phyloP scores from a whole-genome alignment of 2,888 invertebrate species.

The Rapana venosa region DNA sequence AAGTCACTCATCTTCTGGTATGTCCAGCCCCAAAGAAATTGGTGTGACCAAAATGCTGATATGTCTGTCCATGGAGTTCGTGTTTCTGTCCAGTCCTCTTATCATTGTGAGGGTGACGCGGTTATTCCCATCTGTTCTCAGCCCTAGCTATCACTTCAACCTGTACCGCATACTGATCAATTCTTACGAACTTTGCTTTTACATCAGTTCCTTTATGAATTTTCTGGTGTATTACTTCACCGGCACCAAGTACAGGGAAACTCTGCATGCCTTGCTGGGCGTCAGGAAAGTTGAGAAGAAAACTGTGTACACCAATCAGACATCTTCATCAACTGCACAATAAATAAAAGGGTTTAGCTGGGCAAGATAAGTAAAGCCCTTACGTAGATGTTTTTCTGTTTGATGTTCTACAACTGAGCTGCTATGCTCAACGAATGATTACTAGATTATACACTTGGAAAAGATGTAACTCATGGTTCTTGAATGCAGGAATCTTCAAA shows the following conservation, averaged over 20 bases:
- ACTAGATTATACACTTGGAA: too few species aligned
- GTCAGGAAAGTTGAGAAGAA: neutral
- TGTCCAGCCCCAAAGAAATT: neutral
- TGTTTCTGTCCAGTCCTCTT: constrained; percentile 17
- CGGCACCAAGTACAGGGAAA: constrained; percentile 22
- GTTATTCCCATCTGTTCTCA: constrained; percentile 9
- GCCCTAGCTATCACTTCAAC: neutral
- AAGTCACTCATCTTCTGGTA: neutral
- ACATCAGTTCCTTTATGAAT: constrained; percentile 23
- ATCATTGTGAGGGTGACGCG: neutral
- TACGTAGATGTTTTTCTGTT: too few species aligned
- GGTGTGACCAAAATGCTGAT: constrained; percentile 30
- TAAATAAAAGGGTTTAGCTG: too few species aligned
- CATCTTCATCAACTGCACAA: too few species aligned
- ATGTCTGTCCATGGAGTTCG: constrained; percentile 18
- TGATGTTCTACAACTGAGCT: too few species aligned
- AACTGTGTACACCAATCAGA: neutral
- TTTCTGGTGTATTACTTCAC: constrained; percentile 34
- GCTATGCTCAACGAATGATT: too few species aligned
- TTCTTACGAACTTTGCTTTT: neutral
- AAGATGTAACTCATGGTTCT: too few species aligned
- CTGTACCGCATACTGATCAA: neutral
- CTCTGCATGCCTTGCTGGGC: constrained; percentile 16
- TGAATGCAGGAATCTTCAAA: too few species aligned
- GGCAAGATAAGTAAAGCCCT: too few species aligned